Evolutionary conservation across 2,888 invertebrate genomes (phyloP).

Genomic region (Teleiodes luculella): DNA sequence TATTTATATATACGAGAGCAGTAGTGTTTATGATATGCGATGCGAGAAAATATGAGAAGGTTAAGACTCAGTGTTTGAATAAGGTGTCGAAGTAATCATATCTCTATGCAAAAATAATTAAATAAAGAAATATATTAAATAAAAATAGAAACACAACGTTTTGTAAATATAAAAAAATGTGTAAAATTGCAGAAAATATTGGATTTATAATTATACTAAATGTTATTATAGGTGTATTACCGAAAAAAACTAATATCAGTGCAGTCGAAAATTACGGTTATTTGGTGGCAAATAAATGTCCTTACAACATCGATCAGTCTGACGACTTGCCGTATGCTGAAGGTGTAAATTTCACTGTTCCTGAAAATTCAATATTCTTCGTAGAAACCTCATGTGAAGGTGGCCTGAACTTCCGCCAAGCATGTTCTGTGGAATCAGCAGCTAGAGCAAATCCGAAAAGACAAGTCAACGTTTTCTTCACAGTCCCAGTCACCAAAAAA

Average conservation of each 20-base stretch:
- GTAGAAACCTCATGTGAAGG: conserved; percentile 80
- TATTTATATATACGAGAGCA: too few species aligned
- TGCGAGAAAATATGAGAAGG: too few species aligned
- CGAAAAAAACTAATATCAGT: not conserved
- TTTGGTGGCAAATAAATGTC: not conserved
- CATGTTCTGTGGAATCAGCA: conserved; percentile 83
- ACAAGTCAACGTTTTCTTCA: conserved; percentile 74
- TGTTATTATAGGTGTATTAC: not conserved
- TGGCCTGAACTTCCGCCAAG: conserved; percentile 73
- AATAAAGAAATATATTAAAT: too few species aligned
- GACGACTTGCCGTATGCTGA: not conserved
- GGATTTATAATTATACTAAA: not conserved
- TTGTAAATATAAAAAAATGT: too few species aligned
- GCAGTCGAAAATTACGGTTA: not conserved
- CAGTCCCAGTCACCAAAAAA: conserved; percentile 36
- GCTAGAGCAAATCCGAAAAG: conserved; percentile 73
- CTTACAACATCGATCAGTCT: not conserved
- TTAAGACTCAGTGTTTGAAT: too few species aligned
- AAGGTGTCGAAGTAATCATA: too few species aligned
- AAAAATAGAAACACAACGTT: too few species aligned
- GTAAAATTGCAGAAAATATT: too few species aligned
- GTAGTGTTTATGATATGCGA: too few species aligned
- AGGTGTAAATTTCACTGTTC: not conserved
- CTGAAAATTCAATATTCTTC: conserved; percentile 71
- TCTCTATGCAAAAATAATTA: too few species aligned